phyloP scores from a whole-genome alignment of 2,113 vertebrate genomes.

The Xenopus laevis region DNA sequence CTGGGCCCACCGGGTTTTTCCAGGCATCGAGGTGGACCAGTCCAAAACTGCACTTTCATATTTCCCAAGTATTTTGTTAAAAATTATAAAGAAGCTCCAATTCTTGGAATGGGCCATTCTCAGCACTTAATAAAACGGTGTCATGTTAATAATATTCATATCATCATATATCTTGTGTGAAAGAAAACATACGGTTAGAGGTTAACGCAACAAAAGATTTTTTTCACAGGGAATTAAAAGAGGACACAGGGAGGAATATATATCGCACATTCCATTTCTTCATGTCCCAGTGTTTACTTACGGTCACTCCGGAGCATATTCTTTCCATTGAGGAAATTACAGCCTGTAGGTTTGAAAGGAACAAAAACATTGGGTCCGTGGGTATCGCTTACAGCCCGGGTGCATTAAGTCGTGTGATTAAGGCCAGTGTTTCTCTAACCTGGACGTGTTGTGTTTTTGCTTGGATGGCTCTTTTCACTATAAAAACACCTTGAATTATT shows the following conservation, averaged over 20 bases:
- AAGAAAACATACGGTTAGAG: slow-evolving; percentile 4
- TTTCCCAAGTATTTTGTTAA: no score
- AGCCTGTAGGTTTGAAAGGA: slow-evolving; percentile 21
- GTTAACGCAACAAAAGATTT: slow-evolving; percentile 23
- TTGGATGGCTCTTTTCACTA: slow-evolving; percentile 3
- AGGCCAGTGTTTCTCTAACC: slow-evolving; percentile 30
- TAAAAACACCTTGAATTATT: slow-evolving; percentile 34
- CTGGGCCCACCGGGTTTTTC: no score
- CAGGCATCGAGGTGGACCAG: no score
- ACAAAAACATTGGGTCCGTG: slow-evolving; percentile 25
- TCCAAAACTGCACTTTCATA: no score
- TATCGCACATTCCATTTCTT: slow-evolving; percentile 3
- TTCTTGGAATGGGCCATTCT: no score
- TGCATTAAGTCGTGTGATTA: slow-evolving; percentile 14
- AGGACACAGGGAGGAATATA: background rate
- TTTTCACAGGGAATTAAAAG: background rate
- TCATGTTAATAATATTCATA: no score
- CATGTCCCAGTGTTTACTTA: slow-evolving; percentile 24
- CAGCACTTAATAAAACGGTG: no score
- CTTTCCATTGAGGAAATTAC: slow-evolving; percentile 18
- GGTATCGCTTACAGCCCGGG: slow-evolving; percentile 28
- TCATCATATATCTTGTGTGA: no score
- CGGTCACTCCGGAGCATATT: background rate
- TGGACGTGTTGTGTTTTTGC: slow-evolving; percentile 21
- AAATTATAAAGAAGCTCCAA: no score